These are phyloP conservation scores for Parambassis ranga DNA, from an alignment of 2,797 vertebrate genomes.

Conservation along the genomic window DNA sequence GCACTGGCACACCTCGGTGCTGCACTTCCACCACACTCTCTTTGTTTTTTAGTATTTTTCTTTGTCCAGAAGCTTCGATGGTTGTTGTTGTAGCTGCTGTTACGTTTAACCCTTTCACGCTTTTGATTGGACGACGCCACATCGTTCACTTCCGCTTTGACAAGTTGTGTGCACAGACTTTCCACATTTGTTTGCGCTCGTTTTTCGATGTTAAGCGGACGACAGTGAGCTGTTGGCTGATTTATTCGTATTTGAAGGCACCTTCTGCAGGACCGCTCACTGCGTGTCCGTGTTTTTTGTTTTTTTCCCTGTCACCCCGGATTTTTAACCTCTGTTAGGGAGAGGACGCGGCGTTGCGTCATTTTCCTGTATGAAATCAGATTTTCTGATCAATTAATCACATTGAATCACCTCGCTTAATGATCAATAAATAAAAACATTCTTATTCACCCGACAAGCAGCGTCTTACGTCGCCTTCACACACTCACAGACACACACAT, in stretches of 20 bases:
- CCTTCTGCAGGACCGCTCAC: not conserved
- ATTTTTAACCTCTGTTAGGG: not conserved
- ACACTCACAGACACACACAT: no score
- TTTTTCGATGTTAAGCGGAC: not conserved
- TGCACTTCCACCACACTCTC: accelerated
- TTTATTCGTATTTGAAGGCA: not conserved
- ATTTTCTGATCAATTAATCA: not conserved
- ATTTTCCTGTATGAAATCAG: not conserved
- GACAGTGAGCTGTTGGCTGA: not conserved
- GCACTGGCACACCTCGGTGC: not conserved
- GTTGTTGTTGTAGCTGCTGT: conserved; percentile 12
- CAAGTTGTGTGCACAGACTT: not conserved
- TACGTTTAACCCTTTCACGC: conserved; percentile 57
- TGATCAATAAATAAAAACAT: no score
- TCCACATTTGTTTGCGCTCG: no score
- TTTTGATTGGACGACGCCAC: conserved; percentile 60
- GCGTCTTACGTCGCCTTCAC: no score
- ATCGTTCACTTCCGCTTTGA: conserved; percentile 69
- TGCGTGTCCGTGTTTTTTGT: not conserved
- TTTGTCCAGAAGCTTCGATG: not conserved
- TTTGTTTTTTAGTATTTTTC: not conserved
- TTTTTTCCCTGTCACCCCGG: not conserved
- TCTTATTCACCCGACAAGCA: no score
- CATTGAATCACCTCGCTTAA: no score
- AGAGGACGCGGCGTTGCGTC: not conserved